Evolutionary conservation across 2,888 invertebrate genomes (phyloP).

Genomic region (Amiota minor): DNA sequence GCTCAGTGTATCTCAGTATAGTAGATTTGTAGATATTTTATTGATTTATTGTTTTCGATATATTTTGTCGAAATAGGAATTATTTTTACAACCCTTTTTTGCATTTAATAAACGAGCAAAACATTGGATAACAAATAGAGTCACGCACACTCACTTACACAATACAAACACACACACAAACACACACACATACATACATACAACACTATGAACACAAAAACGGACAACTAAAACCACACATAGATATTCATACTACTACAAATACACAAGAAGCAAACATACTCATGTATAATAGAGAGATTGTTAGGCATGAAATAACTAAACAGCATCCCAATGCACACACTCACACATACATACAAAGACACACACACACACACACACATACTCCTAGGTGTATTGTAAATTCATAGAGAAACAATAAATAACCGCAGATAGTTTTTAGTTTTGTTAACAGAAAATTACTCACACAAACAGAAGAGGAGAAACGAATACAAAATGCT

Average conservation of each 20-base stretch:
- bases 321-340: conserved; percentile 49
- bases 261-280: neutral
- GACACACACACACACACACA: conserved; percentile 25
- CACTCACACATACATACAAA: conserved; percentile 16
- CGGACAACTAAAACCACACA: conserved; percentile 10
- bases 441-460: conserved; percentile 60
- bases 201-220: neutral
- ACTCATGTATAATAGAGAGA: neutral
- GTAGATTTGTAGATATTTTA: conserved; percentile 35
- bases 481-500: neutral
- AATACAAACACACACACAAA: conserved; percentile 12
- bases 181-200: conserved; percentile 12
- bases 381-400: conserved; percentile 17
- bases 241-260: conserved; percentile 16
- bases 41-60: conserved; percentile 57
- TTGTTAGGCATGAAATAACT: conserved; percentile 39
- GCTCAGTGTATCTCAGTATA: neutral
- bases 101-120: conserved; percentile 35
- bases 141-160: conserved; percentile 17
- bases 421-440: conserved; percentile 56
- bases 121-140: conserved; percentile 31
- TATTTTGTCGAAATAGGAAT: conserved; percentile 39
- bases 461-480: conserved; percentile 39
- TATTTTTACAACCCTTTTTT: conserved; percentile 45
- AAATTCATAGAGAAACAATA: conserved; percentile 11